These are phyloP conservation scores for Neosilurus mollespiculum DNA, from an alignment of 2,797 vertebrate genomes.

Conservation along the genomic window DNA sequence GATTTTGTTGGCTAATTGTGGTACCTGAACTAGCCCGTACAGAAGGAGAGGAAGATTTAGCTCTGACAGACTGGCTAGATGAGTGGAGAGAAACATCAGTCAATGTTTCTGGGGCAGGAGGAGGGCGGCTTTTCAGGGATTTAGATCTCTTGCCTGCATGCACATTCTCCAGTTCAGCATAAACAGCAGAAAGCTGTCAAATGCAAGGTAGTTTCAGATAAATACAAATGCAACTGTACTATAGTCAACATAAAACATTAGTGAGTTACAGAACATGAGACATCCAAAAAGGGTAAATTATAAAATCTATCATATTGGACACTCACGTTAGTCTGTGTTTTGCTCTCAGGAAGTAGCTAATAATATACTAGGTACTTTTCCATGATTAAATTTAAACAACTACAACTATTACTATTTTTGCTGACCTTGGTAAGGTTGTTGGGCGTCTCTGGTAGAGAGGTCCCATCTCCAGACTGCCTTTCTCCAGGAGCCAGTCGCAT, in stretches of 20 bases:
- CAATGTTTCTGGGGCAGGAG: conserved; percentile 76
- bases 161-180: conserved; percentile 90
- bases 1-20: background rate
- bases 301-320: background rate
- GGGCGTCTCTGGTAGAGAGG: conserved; percentile 93
- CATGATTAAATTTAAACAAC: background rate
- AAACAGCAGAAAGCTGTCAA: conserved; percentile 89
- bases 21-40: conserved; percentile 73
- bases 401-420: background rate
- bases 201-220: background rate
- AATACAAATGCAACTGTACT: background rate
- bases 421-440: conserved; percentile 96
- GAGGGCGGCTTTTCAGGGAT: conserved; percentile 78
- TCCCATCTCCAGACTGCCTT: conserved; percentile 94
- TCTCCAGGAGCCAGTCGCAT: conserved; percentile 89
- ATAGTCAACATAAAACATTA: background rate
- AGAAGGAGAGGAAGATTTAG: conserved; percentile 65
- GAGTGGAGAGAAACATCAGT: conserved; percentile 69
- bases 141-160: conserved; percentile 84
- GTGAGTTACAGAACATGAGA: background rate
- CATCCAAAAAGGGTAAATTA: background rate
- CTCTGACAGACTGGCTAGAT: conserved; percentile 66
- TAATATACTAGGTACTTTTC: background rate
- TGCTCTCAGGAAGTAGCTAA: background rate
- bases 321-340: background rate